Evolutionary conservation across 2,113 vertebrate genomes (phyloP), one percentile per base, ranked within the genome.

Genomic region (Octodon degus): DNA sequence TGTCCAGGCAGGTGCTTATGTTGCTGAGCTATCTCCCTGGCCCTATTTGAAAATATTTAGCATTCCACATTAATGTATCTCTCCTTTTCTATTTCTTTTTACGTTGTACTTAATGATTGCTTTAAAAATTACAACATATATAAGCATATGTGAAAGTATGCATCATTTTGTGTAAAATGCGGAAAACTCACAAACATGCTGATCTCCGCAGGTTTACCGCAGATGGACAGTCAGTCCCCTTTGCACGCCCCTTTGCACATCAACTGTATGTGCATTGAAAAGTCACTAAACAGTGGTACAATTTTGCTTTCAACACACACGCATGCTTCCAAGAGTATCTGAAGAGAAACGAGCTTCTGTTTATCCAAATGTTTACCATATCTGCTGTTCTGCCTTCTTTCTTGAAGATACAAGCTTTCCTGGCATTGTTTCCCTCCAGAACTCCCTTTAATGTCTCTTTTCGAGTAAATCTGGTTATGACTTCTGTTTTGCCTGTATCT

Each of bases 101-200:
- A 40, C 30, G 17, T 84, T 90, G 70, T 30, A 50, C 90, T 93
- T 55, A 30, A 63, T 91, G 72, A 19, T 72, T 95, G 11, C 12
- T 58, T 9, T 70, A 92, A 94, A 40, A 34, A 92, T 80, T 93
- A 94, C 10, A 79, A 30, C 63, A 84, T 83, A 25, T 0, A 16
- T 91, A 91, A 63, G 34, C 89, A 43, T 81, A 63, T 43, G 30
- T 68, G 77, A 77, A 27, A 82, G 20, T 96, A 95, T 37, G 94
- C 84, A 58, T 7, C n/a, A 84, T 14, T 82, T 86, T 14, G 62
- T 63, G 40, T 37, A n/a, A n/a, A 84, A 63, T 87, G 13, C 37
- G 95, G 53, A 87, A 70, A 90, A 5, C n/a, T 79, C 85, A 84
- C 76, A 90, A 91, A 30, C 34, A 58, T 8, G 27, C 14, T 74